Percentiles rank a stretch among this genome's conserved stretches.
These are phyloP conservation scores for Oscheius sp. DNA, from an alignment of 2,888 invertebrate genomes.

Conservation along the genomic window DNA sequence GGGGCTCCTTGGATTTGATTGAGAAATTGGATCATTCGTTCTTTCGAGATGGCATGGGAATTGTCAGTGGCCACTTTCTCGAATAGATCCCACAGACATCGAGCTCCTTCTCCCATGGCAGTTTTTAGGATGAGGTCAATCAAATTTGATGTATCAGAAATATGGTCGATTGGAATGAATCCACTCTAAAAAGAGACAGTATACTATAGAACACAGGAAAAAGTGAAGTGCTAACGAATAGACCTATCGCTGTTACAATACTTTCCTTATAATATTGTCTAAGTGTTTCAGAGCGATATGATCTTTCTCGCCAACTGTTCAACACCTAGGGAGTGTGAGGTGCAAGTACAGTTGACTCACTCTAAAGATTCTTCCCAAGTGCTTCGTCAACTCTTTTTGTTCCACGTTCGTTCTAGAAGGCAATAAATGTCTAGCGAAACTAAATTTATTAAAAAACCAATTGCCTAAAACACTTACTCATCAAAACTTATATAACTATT, in stretches of 20 bases:
- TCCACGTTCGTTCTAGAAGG: neutral
- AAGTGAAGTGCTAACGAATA: constrained; percentile 7
- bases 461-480: constrained; percentile 1
- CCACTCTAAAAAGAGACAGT: neutral
- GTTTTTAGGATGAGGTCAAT: constrained; percentile 23
- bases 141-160: constrained; percentile 1
- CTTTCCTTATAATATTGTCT: neutral
- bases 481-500: neutral
- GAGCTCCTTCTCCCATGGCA: constrained; percentile 26
- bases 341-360: constrained; percentile 5
- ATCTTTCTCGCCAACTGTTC: constrained; percentile 24
- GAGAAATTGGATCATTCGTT: constrained; percentile 56
- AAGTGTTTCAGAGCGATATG: constrained; percentile 17
- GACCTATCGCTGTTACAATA: neutral
- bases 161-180: constrained; percentile 19
- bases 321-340: neutral
- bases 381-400: neutral
- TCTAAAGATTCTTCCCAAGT: constrained; percentile 10
- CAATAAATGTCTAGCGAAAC: constrained; percentile 5
- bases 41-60: constrained; percentile 30
- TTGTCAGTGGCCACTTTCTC: neutral
- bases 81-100: constrained; percentile 9
- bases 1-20: constrained; percentile 84
- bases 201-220: neutral
- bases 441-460: too few species aligned